Evolutionary conservation across 2,797 vertebrate genomes (phyloP), one percentile per base, ranked within the genome.

Genomic region (Acrossocheilus wenchowensis): DNA sequence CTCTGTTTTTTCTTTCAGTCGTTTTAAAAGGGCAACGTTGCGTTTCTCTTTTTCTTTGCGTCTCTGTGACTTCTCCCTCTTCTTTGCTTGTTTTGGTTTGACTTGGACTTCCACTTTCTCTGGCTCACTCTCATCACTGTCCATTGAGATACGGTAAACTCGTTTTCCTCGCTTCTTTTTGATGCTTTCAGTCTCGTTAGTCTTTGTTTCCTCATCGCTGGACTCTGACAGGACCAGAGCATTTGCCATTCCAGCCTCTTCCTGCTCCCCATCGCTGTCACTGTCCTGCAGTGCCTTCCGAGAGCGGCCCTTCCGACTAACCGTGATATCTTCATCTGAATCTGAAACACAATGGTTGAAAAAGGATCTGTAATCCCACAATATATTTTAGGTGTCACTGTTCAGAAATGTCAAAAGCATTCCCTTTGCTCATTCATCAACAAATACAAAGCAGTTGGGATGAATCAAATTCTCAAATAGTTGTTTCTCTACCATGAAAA

Each of bases 261-360:
- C 90, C 30, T 92, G 94, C 39, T 92, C 95, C 43, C 93, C 93
- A 83, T 99, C 98, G 0, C 96, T 96, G 88, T 99, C 98, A n/a
- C 97, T 99, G 91, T 99, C 97, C 87, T 92, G 90, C 60, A 99
- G 93, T 39, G 96, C 93, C 34, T 96, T 97, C 81, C 91, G 95
- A 80, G 89, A 92, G 52, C 95, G 96, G 10, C 93, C 71, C 90
- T 97, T 99, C 78, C 96, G 96, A 89, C 89, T 90, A 12, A 95
- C 90, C 11, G 93, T 87, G 86, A 99, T 90, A 15, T 94, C 91
- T 54, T 97, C 97, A 17, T 99, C 98, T 21, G 97, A 98, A 91
- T 98, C 98, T 96, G 82, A 60, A 83, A 85, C 64, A 78, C 74
- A 89, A 84, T 30, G 2, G 21, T 64, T 54, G 26, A 39, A 34